phyloP scores from a whole-genome alignment of 2,113 vertebrate species.

The Aleadryas rufinucha region DNA sequence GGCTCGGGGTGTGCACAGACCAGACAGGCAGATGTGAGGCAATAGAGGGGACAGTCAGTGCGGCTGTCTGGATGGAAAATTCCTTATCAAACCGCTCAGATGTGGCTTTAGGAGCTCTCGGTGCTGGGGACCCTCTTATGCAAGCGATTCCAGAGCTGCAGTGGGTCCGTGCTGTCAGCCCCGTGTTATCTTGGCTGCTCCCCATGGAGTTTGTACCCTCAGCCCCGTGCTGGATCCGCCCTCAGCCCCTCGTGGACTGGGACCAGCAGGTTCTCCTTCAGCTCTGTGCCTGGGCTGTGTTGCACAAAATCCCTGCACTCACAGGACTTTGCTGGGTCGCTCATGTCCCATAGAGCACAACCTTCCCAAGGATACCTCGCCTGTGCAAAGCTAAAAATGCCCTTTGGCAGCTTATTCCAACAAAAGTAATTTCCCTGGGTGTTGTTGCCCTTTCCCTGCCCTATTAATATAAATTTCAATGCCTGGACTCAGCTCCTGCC shows the following conservation, averaged over 20 bases:
- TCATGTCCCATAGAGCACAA: accelerated
- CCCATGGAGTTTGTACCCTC: background rate
- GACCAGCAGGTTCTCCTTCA: background rate
- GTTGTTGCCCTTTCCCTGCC: background rate
- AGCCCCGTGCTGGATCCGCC: accelerated
- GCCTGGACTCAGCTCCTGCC: background rate
- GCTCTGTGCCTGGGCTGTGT: accelerated
- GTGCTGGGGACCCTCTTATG: background rate
- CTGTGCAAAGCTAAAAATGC: background rate
- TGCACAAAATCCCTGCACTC: accelerated
- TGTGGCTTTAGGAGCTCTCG: background rate
- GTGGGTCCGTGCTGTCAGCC: background rate
- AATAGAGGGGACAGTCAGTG: accelerated
- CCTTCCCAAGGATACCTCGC: accelerated
- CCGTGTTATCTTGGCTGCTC: background rate
- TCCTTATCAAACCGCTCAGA: accelerated
- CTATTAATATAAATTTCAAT: background rate
- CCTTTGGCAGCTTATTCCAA: background rate
- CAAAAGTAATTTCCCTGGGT: background rate
- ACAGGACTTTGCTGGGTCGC: accelerated
- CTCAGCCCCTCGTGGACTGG: accelerated
- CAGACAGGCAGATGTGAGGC: background rate
- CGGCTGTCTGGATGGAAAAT: background rate
- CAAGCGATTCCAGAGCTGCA: accelerated
- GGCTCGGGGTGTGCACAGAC: accelerated